Percentiles rank a stretch among this genome's conserved stretches.
Conservation (phyloP, 2,888 invertebrate genomes). For the Hemaris fuciformis region DNA sequence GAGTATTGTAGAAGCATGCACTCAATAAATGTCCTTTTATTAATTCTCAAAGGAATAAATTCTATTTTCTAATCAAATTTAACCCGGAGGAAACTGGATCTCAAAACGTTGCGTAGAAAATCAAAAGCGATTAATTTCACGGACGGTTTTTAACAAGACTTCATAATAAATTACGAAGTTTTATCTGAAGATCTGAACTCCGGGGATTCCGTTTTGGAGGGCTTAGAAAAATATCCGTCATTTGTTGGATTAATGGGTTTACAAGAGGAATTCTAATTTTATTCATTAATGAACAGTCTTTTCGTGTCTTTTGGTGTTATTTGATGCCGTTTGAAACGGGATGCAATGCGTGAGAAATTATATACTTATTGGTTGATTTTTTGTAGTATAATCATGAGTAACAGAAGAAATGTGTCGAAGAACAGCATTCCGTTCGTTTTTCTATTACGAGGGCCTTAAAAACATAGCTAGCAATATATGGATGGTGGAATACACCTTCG, state of each 20-base stretch:
- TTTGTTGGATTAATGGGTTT: conserved; percentile 26
- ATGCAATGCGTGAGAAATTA: background rate
- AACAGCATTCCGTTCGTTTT: too few relatives aligned
- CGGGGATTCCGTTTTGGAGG: conserved; percentile 20
- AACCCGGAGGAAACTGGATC: conserved; percentile 27
- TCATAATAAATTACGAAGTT: conserved; percentile 37
- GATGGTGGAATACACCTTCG: too few relatives aligned
- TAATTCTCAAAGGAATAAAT: background rate
- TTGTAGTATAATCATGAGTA: too few relatives aligned
- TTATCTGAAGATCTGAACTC: conserved; percentile 38
- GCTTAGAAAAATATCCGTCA: conserved; percentile 23
- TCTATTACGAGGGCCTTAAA: too few relatives aligned
- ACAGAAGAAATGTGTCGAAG: too few relatives aligned
- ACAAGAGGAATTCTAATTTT: conserved; percentile 31
- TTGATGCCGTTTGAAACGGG: background rate
- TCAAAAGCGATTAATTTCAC: conserved; percentile 13
- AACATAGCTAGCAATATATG: too few relatives aligned
- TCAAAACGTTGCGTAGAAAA: conserved; percentile 4
- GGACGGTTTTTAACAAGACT: conserved; percentile 13
- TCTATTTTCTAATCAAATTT: conserved; percentile 9
- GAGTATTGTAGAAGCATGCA: too few relatives aligned
- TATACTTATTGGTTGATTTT: background rate
- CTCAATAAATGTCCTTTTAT: background rate
- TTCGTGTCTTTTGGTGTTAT: background rate
- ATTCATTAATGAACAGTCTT: conserved; percentile 19